Conservation (phyloP, 2,113 vertebrate genomes). For the Zosterops hypoxanthus region DNA sequence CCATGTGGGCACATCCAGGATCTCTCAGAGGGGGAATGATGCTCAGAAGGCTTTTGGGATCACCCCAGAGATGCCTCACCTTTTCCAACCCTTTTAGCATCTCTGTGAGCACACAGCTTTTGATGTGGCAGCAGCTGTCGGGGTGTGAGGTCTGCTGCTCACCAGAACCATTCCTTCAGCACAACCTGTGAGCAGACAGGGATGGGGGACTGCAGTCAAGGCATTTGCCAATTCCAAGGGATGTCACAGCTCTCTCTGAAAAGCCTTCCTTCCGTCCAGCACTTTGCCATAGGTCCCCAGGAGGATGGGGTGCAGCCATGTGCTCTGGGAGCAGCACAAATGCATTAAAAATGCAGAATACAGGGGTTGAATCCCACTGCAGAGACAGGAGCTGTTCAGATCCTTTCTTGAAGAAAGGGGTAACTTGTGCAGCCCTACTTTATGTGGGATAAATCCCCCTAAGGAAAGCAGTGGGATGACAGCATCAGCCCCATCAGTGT, state of each 20-base stretch:
- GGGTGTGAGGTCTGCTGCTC: neutral
- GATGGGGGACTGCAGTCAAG: neutral
- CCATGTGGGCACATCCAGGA: accelerated
- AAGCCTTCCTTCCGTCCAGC: neutral
- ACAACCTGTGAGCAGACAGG: neutral
- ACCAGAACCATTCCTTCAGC: neutral
- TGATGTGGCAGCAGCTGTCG: neutral
- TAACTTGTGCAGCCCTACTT: accelerated
- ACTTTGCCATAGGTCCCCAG: accelerated
- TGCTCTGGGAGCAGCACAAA: neutral
- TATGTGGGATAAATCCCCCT: neutral
- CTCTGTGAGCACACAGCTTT: neutral
- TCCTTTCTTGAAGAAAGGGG: neutral
- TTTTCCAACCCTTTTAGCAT: neutral
- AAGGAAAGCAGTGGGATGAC: neutral
- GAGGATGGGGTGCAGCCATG: accelerated
- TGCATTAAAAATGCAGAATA: no score
- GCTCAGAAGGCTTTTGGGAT: neutral
- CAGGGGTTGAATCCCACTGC: accelerated
- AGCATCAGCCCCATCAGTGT: neutral
- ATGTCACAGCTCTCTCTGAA: neutral
- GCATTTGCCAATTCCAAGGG: neutral
- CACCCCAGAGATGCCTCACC: neutral
- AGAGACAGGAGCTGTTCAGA: neutral
- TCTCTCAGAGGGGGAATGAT: neutral